Conservation (phyloP, 2,797 vertebrate species). For the Leontocebus nigricollis region DNA sequence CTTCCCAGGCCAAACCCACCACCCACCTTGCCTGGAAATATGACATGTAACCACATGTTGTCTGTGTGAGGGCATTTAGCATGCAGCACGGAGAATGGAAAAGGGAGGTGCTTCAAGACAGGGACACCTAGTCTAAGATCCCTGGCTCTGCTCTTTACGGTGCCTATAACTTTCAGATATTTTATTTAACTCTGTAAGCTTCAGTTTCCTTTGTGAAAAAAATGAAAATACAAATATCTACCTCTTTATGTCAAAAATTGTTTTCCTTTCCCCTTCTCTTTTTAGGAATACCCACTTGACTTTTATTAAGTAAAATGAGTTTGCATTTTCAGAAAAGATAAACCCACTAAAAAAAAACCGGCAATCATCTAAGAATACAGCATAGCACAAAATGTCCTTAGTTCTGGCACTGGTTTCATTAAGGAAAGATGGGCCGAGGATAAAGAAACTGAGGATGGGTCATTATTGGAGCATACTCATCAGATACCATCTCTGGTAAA, state of each 20-base stretch:
- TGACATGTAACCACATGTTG: rapidly evolving
- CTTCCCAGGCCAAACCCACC: neutral
- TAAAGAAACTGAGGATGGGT: neutral
- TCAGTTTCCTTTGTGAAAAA: neutral
- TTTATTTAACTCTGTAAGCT: neutral
- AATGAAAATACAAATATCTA: neutral
- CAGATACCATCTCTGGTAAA: neutral
- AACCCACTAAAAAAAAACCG: neutral
- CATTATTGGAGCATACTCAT: neutral
- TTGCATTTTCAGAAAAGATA: neutral
- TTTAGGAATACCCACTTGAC: neutral
- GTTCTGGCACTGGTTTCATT: neutral
- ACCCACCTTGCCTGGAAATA: neutral
- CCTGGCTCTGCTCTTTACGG: neutral
- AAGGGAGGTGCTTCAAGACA: neutral
- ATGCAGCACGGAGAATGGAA: neutral
- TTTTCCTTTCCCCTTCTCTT: neutral
- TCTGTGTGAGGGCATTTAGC: neutral
- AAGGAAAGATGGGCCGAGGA: neutral
- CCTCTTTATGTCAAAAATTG: neutral
- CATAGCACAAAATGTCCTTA: too few species aligned
- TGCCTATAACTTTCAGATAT: neutral
- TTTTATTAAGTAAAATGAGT: neutral
- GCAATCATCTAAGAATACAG: neutral
- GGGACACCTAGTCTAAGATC: neutral